phyloP scores from a whole-genome alignment of 1,140 invertebrate species.

The Drosophila albomicans region DNA sequence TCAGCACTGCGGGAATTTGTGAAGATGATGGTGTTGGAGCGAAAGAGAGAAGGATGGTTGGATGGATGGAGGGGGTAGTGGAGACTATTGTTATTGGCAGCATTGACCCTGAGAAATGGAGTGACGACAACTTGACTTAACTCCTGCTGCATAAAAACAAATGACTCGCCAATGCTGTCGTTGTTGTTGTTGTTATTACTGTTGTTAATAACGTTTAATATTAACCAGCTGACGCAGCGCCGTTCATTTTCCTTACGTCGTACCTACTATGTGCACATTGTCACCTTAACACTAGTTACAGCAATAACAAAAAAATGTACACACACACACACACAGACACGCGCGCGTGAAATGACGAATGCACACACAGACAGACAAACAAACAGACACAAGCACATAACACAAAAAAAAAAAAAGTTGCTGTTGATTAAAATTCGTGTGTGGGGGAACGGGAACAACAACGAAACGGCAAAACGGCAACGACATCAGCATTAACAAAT shows the following conservation, averaged over 20 bases:
- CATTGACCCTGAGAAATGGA: slow-evolving; percentile 65
- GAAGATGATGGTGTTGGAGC: no score
- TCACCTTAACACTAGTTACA: slow-evolving; percentile 18
- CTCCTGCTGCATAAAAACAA: slow-evolving; percentile 31
- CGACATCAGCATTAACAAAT: slow-evolving; percentile 60
- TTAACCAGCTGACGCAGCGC: slow-evolving; percentile 34
- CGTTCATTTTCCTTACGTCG: not conserved
- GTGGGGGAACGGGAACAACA: slow-evolving; percentile 78
- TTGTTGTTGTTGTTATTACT: slow-evolving; percentile 5
- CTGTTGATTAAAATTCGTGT: slow-evolving; percentile 47
- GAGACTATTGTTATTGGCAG: slow-evolving; percentile 47
- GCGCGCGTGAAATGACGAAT: slow-evolving; percentile 30
- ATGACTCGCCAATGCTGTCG: slow-evolving; percentile 1
- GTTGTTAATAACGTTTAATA: slow-evolving; percentile 12
- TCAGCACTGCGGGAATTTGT: slow-evolving; percentile 33
- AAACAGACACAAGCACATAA: slow-evolving; percentile 16
- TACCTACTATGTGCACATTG: slow-evolving; percentile 21
- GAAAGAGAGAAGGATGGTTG: no score
- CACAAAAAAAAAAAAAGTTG: slow-evolving; percentile 30
- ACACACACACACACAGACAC: slow-evolving; percentile 24
- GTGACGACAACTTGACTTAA: slow-evolving; percentile 26
- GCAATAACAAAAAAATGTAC: slow-evolving; percentile 18
- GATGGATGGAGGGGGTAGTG: not conserved
- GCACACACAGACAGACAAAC: slow-evolving; percentile 32
- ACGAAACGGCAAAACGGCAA: slow-evolving; percentile 51